phyloP scores from a whole-genome alignment of 2,888 invertebrate genomes.

The Metacarcinus magister region DNA sequence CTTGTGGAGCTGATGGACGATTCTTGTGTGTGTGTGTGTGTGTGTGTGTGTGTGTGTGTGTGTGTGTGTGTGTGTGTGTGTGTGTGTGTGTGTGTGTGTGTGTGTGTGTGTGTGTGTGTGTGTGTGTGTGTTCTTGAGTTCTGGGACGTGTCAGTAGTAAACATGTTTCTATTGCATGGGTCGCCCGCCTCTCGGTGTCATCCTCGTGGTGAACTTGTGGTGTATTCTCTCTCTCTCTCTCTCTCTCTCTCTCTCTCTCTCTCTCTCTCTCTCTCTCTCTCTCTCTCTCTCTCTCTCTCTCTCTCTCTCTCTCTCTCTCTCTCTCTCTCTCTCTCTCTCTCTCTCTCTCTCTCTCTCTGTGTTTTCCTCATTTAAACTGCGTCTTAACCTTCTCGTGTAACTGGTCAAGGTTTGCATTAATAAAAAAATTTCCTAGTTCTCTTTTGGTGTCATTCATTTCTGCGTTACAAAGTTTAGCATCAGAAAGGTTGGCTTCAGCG shows the following conservation, averaged over 20 bases:
- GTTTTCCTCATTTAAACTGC: not conserved
- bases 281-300: not conserved
- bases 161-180: no score
- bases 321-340: slow-evolving; percentile 35
- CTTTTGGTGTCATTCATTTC: no score
- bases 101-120: not conserved
- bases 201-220: not conserved
- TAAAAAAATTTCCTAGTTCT: no score
- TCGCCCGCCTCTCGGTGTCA: not conserved
- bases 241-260: not conserved
- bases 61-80: not conserved
- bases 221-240: not conserved
- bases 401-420: no score
- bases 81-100: slow-evolving; percentile 10
- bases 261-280: not conserved
- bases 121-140: not conserved
- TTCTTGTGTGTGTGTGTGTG: slow-evolving; percentile 42
- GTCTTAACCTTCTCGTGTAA: no score
- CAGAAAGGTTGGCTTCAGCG: no score
- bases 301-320: not conserved
- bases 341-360: slow-evolving; percentile 16
- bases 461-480: no score
- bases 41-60: slow-evolving; percentile 35
- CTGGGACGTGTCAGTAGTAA: not conserved
- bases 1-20: slow-evolving; percentile 56